Base-by-base conservation (phyloP, 2,113 vertebrate species). In the Meriones unguiculatus region DNA sequence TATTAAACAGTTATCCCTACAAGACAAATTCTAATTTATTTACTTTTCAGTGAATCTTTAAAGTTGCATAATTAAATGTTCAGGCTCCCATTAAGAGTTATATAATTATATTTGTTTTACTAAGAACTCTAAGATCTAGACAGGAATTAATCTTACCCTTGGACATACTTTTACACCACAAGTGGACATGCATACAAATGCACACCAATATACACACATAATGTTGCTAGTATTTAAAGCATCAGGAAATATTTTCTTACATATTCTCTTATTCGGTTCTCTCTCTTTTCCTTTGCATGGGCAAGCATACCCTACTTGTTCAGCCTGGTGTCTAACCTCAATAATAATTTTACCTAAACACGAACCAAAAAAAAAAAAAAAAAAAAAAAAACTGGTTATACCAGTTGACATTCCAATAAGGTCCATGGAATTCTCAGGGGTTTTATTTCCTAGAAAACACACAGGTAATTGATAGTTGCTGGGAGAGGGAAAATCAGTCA, bases 161-260 rank as follows among this genome's bases (percentile, higher is more conserved):
- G 96, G 65, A 67, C 73, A 97, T 2, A 97, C 97, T 98, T 93
- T 96, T 92, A 98, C 70, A 70, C 5, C 4, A 86, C 17, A 46
- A 18, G 30, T 3, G 50, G 1, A 25, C 14, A 38, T 12, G 97
- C 50, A 65, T 38, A 97, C 5, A 97, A 98, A 98, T 96, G 96
- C 92, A 96, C 93, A 95, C 90, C 97, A 13, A 80, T 93, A 97
- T 87, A 97, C 87, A 98, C 97, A 38, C 5, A 54, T 8, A n/a
- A 9, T 67, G 97, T 90, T 96, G 95, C 86, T 87, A 95, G 97
- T 98, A 95, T 98, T 95, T 96, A 25, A 72, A 92, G 75, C 98
- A 98, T 98, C 98, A 98, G 97, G 98, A 99, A 99, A 62, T 96
- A 86, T 98, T 98, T 97, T 99, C 96, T 96, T 96, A 97, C 85